Base-by-base conservation (phyloP, 2,888 invertebrate genomes). In the Orthosia incerta region DNA sequence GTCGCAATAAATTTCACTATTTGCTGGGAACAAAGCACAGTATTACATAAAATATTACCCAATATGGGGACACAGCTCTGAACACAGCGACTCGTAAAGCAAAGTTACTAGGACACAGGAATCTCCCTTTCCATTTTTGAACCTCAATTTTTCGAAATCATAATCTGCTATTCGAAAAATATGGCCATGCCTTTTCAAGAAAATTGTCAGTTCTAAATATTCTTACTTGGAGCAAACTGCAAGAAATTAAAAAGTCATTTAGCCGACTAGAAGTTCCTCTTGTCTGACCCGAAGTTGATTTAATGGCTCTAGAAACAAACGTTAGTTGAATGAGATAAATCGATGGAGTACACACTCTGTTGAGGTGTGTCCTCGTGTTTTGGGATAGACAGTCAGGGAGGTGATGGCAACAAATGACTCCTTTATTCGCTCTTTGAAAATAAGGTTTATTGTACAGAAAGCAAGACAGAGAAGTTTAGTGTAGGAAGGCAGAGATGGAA, bases 11-110 rank as follows among this genome's bases (percentile, higher is more conserved):
- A 89, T 89, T 87, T 79, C 74, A 80, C 81, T 85, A 88, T 88
- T 85, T 88, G 87, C 79, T 76, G 76, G 83, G 85, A 87, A 88
- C 87, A 89, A 86, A 88, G 87, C 87, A 84, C 77, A 77, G 79
- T 82, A 83, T 69, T 81, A 87, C 89, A 88, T 88, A 87, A 89
- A 84, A 84, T 89, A 89, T 88, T 85, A 85, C 84, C 86, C 87
- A 87, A 89, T 88, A 88, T 85, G 74, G 74, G 77, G 50, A 83
- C 82, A 73, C 82, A 77, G 78, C 76, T 78, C 80, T 81, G 79
- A 60, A 81, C 86, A 87, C 79, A 80, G 73, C 70, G 59, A 63
- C 70, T 74, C 67, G 67, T 83, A 74, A 83, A 71, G 48, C 60
- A 65, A 56, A 68, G 74, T 74, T 79, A 79, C 65, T 61, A 65